Conservation (phyloP, 1,140 invertebrate genomes). For the Procambarus clarkii region DNA sequence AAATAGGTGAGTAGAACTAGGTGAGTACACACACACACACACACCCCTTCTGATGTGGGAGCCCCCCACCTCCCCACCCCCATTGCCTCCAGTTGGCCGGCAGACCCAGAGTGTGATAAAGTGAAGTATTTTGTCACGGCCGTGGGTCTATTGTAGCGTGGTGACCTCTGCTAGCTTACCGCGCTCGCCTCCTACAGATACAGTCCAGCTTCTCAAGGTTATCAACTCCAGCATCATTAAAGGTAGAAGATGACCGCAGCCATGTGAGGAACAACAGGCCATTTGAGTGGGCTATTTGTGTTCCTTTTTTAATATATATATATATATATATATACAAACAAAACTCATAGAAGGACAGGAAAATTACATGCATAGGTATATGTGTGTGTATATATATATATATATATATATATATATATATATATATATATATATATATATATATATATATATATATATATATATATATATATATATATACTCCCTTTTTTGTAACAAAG, state of each 20-base stretch:
- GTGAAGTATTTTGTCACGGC: constrained; percentile 53
- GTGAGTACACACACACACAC: no score
- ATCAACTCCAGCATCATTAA: constrained; percentile 16
- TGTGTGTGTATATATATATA: no score
- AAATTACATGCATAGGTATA: no score
- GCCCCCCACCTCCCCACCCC: no score
- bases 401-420: constrained; percentile 9
- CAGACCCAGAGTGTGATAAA: constrained; percentile 52
- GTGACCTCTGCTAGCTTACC: constrained; percentile 13
- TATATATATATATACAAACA: no score
- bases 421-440: neutral
- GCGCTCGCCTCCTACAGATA: neutral
- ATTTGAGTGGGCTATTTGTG: constrained; percentile 37
- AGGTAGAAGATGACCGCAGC: constrained; percentile 43
- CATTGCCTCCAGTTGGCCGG: neutral
- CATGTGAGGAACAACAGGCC: no score
- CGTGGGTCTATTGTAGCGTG: constrained; percentile 14
- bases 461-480: neutral
- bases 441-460: constrained; percentile 23
- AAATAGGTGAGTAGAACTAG: no score
- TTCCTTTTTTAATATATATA: neutral
- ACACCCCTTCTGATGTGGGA: neutral
- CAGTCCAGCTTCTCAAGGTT: neutral
- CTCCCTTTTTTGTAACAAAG: no score
- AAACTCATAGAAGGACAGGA: no score